Base-by-base conservation (phyloP, 2,888 invertebrate genomes). In the Stenodera caucasica region DNA sequence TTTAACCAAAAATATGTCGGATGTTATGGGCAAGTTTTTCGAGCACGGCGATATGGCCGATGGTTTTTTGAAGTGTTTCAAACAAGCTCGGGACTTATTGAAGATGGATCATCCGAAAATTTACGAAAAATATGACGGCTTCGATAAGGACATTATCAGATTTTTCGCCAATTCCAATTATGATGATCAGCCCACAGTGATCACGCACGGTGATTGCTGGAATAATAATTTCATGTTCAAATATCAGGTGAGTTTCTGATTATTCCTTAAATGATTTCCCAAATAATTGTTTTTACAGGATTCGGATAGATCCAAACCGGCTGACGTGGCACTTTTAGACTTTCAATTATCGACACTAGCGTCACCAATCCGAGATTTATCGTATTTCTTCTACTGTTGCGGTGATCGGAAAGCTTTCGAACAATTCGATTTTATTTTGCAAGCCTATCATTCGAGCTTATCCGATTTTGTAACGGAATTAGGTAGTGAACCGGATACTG, bases 341-440 rank as follows among this genome's bases (percentile, higher is more conserved):
- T 74, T 74, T 45, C 75, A 75, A 58, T 29, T 75, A 9, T 67
- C 70, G 1, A 57, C 66, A 23, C 40, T 72, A 2, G 69, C 68
- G 0, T 71, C 72, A 0, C 74, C 74, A 15, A 61, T 72, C 11
- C 63, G 66, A 40, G 75, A 75, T 61, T 60, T 75, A 15, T 72
- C 72, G 4, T 75, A 74, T 54, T 74, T 71, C 53, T 58, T 75
- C 3, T 75, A 75, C 54, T 51, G 65, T 8, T 67, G 69, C 18
- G 67, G 67, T 1, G 72, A 72, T 49, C 62, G 64, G 49, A 14
- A 62, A 6, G 61, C 67, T 5, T 54, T 74, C 6, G 59, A 74
- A 11, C 58, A 74, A 23, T 67, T 71, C 49, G 71, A 74, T 57
- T 61, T 67, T 18, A 63, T 75, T 1, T 58, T 75, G 0, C 63